Evolutionary conservation across 2,888 invertebrate species (phyloP), one percentile per base, ranked within the genome.

Genomic region (Drosophila gaucha): DNA sequence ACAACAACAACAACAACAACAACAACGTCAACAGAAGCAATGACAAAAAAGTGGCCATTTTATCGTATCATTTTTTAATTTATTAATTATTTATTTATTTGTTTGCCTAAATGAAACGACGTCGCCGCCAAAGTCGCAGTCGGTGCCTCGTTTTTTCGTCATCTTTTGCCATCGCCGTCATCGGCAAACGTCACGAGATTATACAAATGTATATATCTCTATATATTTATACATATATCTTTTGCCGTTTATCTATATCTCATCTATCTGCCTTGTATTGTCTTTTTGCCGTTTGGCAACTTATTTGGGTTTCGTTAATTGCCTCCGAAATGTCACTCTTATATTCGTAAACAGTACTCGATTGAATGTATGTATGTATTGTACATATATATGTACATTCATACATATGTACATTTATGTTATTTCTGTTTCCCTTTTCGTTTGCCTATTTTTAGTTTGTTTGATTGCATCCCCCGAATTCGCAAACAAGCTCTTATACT

Each of bases 81-180:
- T 64, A 69, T 83, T 66, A 77, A 71, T 80, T 77, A 69, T 66
- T 70, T 76, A 74, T 76, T 77, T 83, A 59, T 79, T 77, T 63
- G 74, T 67, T 62, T 38, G 44, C 39, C 38, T 43, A 30, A 52
- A 65, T 49, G 51, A 62, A 38, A 24, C 43, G 58, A 58, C 38
- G 43, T 47, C 50, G 65, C 14, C 24, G 33, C 44, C 38, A 10
- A 2, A 46, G 60, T 44, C 22, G 39, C 31, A 10, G 31, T 4
- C 31, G 31, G 28, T 28, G 20, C 22, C 31, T 44, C 38, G 39
- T 1, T 62, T 67, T n/a, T 62, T 63, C 58, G 62, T 72, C 60
- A 69, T 62, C 56, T 71, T 49, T 56, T 52, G 44, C 31, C 50
- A 18, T 36, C 28, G 50, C 31, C 60, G 50, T 65, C 72, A 66